A percentile compares a stretch with the other conserved stretches of the same genome.
phyloP scores from a whole-genome alignment of 1,140 invertebrate species.

The Aculops lycopersici region DNA sequence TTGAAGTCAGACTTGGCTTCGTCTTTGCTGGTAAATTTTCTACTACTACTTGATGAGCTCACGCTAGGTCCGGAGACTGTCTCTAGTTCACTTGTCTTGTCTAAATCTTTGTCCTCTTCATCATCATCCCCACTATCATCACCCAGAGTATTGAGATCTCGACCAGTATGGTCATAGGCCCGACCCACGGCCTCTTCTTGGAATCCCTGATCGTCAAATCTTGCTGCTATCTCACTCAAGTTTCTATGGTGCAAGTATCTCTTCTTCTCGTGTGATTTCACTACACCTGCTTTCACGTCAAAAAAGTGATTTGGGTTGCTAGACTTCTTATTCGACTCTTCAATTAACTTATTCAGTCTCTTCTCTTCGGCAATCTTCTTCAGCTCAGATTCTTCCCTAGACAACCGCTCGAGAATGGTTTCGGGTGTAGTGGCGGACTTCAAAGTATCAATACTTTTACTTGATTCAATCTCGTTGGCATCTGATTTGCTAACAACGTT shows the following conservation, averaged over 20 bases:
- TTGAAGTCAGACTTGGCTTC: background rate
- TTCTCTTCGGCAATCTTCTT: too few species aligned
- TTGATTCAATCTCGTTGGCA: too few species aligned
- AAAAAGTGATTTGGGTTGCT: too few species aligned
- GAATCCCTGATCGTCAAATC: background rate
- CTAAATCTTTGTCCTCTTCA: background rate
- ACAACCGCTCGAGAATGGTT: too few species aligned
- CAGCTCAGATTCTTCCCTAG: too few species aligned
- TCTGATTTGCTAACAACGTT: too few species aligned
- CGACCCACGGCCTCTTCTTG: background rate
- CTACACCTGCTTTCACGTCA: background rate
- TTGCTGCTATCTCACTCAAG: background rate
- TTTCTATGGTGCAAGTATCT: conserved; percentile 12
- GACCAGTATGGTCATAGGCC: background rate
- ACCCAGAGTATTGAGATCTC: background rate
- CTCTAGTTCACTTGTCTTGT: background rate
- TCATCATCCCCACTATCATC: background rate
- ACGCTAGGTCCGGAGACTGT: background rate
- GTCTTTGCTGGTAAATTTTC: too few species aligned
- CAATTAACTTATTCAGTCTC: too few species aligned
- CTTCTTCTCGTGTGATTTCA: conserved; percentile 12
- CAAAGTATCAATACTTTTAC: too few species aligned
- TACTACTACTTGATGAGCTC: too few species aligned
- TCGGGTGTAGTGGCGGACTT: too few species aligned
- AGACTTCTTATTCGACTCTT: too few species aligned